A percentile compares a stretch with the other conserved stretches of the same genome.
These are phyloP conservation scores for Lepus europaeus DNA, from an alignment of 2,113 vertebrate species.

Conservation along the genomic window DNA sequence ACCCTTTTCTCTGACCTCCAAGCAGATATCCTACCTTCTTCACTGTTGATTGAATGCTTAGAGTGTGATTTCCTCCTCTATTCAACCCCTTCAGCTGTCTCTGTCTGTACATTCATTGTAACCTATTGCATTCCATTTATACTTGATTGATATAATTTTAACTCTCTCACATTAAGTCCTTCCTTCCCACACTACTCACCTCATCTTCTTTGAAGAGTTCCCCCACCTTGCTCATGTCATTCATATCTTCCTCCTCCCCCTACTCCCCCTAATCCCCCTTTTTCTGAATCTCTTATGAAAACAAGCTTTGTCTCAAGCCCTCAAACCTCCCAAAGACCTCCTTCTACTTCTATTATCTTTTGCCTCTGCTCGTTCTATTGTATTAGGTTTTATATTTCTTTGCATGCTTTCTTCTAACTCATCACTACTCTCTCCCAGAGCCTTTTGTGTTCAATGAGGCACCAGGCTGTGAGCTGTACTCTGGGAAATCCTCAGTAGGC, in stretches of 20 bases:
- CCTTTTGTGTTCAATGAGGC: background rate
- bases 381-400: background rate
- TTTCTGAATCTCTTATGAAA: background rate
- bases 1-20: fast-evolving
- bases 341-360: no score
- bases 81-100: background rate
- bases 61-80: background rate
- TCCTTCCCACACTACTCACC: background rate
- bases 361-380: no score
- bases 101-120: no score
- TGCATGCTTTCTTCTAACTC: background rate
- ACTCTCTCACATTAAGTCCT: background rate
- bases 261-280: no score
- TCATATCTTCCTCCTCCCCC: no score
- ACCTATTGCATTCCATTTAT: no score
- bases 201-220: background rate
- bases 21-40: background rate
- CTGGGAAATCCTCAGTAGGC: fast-evolving
- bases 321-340: no score
- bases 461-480: background rate
- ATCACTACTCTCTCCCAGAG: background rate
- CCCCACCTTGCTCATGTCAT: no score
- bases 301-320: background rate
- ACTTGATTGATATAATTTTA: no score
- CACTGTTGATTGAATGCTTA: background rate